Conservation (phyloP, 2,113 vertebrate genomes). For the Hassar affinis region DNA sequence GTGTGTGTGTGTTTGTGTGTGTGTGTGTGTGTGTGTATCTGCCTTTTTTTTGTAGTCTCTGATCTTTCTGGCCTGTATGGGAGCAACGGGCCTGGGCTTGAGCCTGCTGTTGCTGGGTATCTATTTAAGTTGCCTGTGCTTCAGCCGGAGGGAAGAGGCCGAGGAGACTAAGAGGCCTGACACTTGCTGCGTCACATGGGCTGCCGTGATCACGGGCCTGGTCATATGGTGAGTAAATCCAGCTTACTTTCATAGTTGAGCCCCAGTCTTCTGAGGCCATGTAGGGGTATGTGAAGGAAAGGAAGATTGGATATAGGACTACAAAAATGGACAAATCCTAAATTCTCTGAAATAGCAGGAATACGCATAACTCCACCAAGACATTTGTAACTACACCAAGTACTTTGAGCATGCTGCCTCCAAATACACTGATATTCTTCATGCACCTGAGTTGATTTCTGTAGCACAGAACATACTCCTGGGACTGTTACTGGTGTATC, state of each 20-base stretch:
- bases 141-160: constrained; percentile 70
- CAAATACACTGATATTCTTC: background rate
- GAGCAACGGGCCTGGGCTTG: constrained; percentile 79
- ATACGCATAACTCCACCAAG: background rate
- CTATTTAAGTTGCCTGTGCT: constrained; percentile 82
- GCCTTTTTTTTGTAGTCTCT: constrained; percentile 73
- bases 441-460: background rate
- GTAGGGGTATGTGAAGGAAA: background rate
- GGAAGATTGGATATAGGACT: background rate
- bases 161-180: constrained; percentile 76
- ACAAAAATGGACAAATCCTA: background rate
- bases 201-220: constrained; percentile 79
- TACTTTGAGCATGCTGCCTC: background rate
- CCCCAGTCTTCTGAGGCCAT: background rate
- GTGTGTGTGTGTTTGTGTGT: constrained; percentile 14
- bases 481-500: too few relatives aligned
- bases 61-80: constrained; percentile 80
- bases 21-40: constrained; percentile 24
- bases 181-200: constrained; percentile 86
- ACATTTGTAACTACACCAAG: background rate
- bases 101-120: constrained; percentile 79
- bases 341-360: background rate
- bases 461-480: too few relatives aligned
- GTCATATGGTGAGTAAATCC: constrained; percentile 84
- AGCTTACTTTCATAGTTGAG: constrained; percentile 7